These are phyloP conservation scores for Mya arenaria DNA, from an alignment of 1,140 invertebrate species.

Conservation along the genomic window DNA sequence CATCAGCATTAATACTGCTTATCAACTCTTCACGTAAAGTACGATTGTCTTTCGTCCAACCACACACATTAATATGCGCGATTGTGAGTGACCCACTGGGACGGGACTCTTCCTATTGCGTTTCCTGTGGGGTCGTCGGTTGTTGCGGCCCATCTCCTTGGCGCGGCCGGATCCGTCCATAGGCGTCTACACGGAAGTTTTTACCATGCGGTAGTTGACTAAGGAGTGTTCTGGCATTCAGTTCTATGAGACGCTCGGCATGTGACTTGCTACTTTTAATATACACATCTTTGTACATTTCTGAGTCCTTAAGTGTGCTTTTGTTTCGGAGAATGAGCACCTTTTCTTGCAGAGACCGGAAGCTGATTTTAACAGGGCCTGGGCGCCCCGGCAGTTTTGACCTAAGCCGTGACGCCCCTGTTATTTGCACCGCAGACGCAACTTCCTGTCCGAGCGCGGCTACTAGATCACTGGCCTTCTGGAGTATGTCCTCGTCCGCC, in stretches of 20 bases:
- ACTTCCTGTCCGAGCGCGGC: neutral
- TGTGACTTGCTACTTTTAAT: slow-evolving; percentile 40
- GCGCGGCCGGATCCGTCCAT: slow-evolving; percentile 9
- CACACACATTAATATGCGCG: slow-evolving; percentile 12
- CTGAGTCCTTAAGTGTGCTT: slow-evolving; percentile 26
- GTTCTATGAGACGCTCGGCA: neutral
- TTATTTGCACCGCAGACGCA: neutral
- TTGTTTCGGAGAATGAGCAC: slow-evolving; percentile 29
- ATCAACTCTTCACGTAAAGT: slow-evolving; percentile 4
- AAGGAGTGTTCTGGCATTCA: slow-evolving; percentile 27
- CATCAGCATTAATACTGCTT: slow-evolving; percentile 1
- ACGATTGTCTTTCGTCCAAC: slow-evolving; percentile 34
- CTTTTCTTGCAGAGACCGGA: slow-evolving; percentile 44
- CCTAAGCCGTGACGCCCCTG: neutral
- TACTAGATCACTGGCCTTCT: neutral
- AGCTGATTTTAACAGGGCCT: neutral
- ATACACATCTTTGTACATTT: slow-evolving; percentile 41
- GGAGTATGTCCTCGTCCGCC: neutral
- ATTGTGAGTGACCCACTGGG: slow-evolving; percentile 13
- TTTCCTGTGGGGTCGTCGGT: neutral
- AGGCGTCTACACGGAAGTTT: slow-evolving; percentile 6
- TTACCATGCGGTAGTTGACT: neutral
- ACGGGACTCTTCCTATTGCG: neutral
- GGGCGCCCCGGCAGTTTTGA: slow-evolving; percentile 51
- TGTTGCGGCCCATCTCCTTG: neutral